Percentiles rank a stretch among this genome's conserved stretches.
Evolutionary conservation across 2,888 invertebrate species (phyloP).

Genomic region (Pherbina coryleti): DNA sequence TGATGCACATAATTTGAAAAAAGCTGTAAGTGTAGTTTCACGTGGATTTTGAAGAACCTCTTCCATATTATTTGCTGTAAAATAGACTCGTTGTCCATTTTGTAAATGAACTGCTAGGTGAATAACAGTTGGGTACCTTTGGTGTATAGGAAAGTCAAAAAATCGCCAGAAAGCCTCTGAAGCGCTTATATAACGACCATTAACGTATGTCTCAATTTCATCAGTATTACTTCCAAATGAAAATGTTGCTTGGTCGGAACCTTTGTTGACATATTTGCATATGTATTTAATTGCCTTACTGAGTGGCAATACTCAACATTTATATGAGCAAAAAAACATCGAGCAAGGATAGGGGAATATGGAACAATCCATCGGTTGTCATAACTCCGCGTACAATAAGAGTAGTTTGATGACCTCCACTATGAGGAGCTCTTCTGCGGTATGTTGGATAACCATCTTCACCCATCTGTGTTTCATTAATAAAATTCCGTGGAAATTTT

Average conservation of each 20-base stretch:
- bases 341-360: slow-evolving; percentile 16
- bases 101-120: too few relatives aligned
- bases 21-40: too few relatives aligned
- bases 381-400: background rate
- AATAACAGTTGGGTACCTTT: slow-evolving; percentile 26
- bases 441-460: slow-evolving; percentile 38
- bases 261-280: too few relatives aligned
- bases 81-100: too few relatives aligned
- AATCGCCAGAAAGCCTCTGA: slow-evolving; percentile 37
- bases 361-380: too few relatives aligned
- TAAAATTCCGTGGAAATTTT: slow-evolving; percentile 2
- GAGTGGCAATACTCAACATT: slow-evolving; percentile 30
- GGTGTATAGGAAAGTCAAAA: slow-evolving; percentile 25
- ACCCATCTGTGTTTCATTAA: slow-evolving; percentile 31
- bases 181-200: slow-evolving; percentile 34
- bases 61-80: too few relatives aligned
- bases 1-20: too few relatives aligned
- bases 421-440: slow-evolving; percentile 1
- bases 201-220: slow-evolving; percentile 27
- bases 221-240: too few relatives aligned
- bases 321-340: slow-evolving; percentile 25
- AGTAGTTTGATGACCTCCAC: background rate
- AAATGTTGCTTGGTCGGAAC: too few relatives aligned
- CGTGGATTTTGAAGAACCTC: too few relatives aligned
- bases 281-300: too few relatives aligned